Base-by-base conservation (phyloP, 35 echinoderm and acorn worm species). In the Patiria miniata region DNA sequence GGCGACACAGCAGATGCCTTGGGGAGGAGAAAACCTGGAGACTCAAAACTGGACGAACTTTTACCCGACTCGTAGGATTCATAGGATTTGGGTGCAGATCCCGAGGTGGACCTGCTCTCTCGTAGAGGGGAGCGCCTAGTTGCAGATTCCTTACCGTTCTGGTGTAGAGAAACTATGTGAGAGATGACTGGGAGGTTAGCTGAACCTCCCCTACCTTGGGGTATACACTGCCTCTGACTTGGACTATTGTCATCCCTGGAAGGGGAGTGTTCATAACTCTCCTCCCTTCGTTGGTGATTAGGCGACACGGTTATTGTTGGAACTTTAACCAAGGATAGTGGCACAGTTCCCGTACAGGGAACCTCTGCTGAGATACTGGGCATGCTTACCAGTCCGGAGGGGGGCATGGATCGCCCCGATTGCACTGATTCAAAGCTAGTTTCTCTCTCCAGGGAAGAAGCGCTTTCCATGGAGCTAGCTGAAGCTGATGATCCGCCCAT, bases 281-380 rank as follows among this genome's bases (percentile, higher is more conserved):
- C 65, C 29, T 34, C 65, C 22, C 65, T 26, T 16, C 65, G 26
- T 34, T 32, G 65, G 34, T 84, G 54, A 15, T 84, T 84, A 37
- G 82, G 53, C 39, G 53, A 58, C 18, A 84, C 82, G 18, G 54
- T 84, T 36, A 84, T 84, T 60, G 82, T 58, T 18, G 82, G 82
- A 21, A 84, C 57, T 60, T 84, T 84, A 2, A 84, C 82, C 19
- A 84, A 58, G 28, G 82, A 84, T 18, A 84, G 51, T 10, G 82
- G 82, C 53, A 84, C 38, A 61, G 51, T 14, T 73, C 65, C 65
- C 34, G 65, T 73, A 23, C 65, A 26, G 65, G 65, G 26, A 32
- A 22, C 65, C 34, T 73, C 65, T 32, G 65, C 34, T 32, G 65
- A 73, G 65, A 73, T 34, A 1, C 65, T 73, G 30, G 65, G 65